These are phyloP conservation scores for Rhynchomys soricoides DNA, from an alignment of 2,113 vertebrate species.

Conservation along the genomic window DNA sequence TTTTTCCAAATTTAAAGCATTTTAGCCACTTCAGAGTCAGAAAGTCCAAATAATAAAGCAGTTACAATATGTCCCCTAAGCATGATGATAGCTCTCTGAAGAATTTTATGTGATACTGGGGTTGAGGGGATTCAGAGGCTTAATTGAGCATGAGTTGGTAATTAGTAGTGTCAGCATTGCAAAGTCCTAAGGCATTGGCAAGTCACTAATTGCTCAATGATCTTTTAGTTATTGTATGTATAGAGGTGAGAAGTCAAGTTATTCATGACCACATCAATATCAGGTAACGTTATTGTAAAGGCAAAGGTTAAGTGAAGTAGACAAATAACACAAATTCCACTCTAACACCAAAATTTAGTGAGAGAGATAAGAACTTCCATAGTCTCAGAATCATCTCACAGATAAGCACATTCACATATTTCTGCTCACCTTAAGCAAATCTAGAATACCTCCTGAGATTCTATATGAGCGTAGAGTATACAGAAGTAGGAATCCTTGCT, in stretches of 20 bases:
- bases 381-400: background rate
- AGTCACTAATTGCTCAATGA: background rate
- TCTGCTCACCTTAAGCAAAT: background rate
- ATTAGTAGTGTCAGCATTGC: conserved; percentile 40
- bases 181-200: background rate
- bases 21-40: background rate
- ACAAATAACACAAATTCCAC: background rate
- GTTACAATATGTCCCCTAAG: background rate
- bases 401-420: background rate
- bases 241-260: background rate
- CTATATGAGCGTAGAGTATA: background rate
- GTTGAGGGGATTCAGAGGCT: conserved; percentile 29
- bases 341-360: background rate
- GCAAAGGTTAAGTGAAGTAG: background rate
- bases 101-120: conserved; percentile 17
- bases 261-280: background rate
- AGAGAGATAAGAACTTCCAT: background rate
- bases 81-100: background rate
- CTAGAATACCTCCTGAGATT: background rate
- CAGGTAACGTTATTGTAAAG: background rate
- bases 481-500: background rate
- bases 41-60: background rate
- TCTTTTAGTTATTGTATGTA: background rate
- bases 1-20: background rate
- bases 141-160: conserved; percentile 66